Base-by-base conservation (phyloP, 2,113 vertebrate genomes). In the Tenrec ecaudatus region DNA sequence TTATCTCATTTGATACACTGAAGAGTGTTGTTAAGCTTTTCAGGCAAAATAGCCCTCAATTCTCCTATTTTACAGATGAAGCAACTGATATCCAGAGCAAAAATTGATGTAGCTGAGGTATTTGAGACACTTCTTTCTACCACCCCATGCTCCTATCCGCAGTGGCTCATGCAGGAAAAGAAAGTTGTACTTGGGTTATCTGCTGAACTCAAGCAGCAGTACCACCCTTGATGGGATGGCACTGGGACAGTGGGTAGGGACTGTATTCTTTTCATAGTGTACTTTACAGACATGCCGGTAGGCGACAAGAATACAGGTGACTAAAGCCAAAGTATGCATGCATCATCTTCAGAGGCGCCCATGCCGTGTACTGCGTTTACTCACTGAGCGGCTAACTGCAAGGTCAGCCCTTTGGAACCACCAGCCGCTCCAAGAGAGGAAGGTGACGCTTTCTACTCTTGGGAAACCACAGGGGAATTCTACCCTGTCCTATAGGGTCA, bases 61-160 rank as follows among this genome's bases (percentile, higher is more conserved):
- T 16, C n/a, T 64, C 40, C 75, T 71, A 73, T 89, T 92, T 95
- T 85, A 77, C 69, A 93, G 94, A 77, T 94, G 47, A 88, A 88
- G n/a, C 94, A 75, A 85, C 58, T 82, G 62, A 94, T 62, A n/a
- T 85, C 38, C n/a, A 78, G 85, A 29, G 17, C 33, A 84, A 60
- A 92, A 83, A 75, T 75, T 76, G 80, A 33, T 29, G 58, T 31
- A 89, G 79, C 58, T 93, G 66, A 78, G 62, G 25, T 69, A 81
- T 90, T 73, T 69, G 53, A 27, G 29, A 31, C 5, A 5, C 16
- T 3, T 2, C 64, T 60, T 73, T 86, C 62, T 64, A 10, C 29
- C 25, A 7, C 64, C 53, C 87, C 27, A 57, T 78, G 29, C 31
- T 78, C 38, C 60, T 73, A 64, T 94, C 33, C 60, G 0, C 69